Percentiles rank a stretch among this genome's conserved stretches.
Evolutionary conservation across 2,888 invertebrate species (phyloP).

Genomic region (Fragum whitleyi): DNA sequence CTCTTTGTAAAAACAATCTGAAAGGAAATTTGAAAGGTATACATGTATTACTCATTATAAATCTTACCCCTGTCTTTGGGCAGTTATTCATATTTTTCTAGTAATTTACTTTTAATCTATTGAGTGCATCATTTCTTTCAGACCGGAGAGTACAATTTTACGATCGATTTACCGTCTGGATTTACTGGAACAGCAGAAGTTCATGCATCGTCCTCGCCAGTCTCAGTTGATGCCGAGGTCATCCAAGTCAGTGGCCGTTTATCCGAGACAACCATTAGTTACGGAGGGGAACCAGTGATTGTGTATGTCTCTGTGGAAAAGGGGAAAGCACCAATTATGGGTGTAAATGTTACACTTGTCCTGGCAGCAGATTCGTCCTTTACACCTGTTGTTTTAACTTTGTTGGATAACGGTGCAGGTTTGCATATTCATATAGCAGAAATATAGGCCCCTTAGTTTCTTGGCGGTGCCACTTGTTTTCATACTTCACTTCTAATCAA

Average conservation of each 20-base stretch:
- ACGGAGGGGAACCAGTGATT: background rate
- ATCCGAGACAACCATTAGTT: background rate
- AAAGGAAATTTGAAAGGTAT: too few relatives aligned
- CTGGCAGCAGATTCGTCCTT: background rate
- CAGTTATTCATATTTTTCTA: too few relatives aligned
- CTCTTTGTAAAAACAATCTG: too few relatives aligned
- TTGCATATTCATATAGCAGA: background rate
- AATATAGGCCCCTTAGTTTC: too few relatives aligned
- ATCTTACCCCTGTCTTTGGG: too few relatives aligned
- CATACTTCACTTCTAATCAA: too few relatives aligned
- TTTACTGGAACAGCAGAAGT: background rate
- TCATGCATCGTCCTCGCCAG: background rate
- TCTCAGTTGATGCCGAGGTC: background rate
- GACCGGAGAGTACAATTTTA: background rate
- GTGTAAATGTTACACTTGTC: background rate
- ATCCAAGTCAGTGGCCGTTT: background rate
- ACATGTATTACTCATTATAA: too few relatives aligned
- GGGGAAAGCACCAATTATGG: background rate
- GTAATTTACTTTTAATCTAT: too few relatives aligned
- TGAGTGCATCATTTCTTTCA: too few relatives aligned
- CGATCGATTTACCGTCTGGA: background rate
- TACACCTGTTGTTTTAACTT: background rate
- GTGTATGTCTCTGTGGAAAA: background rate
- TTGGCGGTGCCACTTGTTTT: too few relatives aligned
- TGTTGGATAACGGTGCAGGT: background rate